These are phyloP conservation scores for Platalea minor DNA, from an alignment of 2,797 vertebrate genomes.

Conservation along the genomic window DNA sequence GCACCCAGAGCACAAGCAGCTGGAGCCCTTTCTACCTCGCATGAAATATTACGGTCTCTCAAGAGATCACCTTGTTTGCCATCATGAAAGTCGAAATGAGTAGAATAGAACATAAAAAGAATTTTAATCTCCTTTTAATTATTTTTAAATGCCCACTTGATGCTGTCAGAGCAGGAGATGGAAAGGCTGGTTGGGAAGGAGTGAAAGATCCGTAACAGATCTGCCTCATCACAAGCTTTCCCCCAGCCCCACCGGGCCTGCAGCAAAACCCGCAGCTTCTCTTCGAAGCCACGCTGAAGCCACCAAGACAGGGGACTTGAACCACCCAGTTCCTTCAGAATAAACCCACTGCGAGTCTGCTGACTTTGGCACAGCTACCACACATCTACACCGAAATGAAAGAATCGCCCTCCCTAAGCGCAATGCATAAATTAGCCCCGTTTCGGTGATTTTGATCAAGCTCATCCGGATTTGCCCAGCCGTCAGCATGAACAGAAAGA, in stretches of 20 bases:
- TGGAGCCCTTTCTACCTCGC: not conserved
- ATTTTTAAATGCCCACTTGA: not conserved
- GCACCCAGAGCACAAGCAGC: not conserved
- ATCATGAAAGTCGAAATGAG: not conserved
- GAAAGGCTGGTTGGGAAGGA: not conserved
- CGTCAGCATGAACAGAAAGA: not conserved
- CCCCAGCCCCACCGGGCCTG: not conserved
- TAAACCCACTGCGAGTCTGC: rapidly evolving
- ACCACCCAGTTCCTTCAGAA: not conserved
- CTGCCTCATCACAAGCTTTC: not conserved
- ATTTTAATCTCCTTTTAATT: not conserved
- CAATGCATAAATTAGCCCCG: not conserved
- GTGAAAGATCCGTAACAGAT: not conserved
- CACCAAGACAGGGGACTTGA: not conserved
- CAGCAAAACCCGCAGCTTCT: not conserved
- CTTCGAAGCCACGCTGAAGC: not conserved
- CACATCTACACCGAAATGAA: not conserved
- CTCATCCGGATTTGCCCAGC: not conserved
- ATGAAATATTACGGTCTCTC: not conserved
- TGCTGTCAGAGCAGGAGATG: not conserved
- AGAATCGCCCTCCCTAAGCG: rapidly evolving
- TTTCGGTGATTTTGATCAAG: not conserved
- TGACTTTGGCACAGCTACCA: not conserved
- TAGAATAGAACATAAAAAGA: not conserved
- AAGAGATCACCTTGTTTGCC: not conserved